Evolutionary conservation across 2,888 invertebrate species (phyloP).

Genomic region (Protophormia terraenovae): DNA sequence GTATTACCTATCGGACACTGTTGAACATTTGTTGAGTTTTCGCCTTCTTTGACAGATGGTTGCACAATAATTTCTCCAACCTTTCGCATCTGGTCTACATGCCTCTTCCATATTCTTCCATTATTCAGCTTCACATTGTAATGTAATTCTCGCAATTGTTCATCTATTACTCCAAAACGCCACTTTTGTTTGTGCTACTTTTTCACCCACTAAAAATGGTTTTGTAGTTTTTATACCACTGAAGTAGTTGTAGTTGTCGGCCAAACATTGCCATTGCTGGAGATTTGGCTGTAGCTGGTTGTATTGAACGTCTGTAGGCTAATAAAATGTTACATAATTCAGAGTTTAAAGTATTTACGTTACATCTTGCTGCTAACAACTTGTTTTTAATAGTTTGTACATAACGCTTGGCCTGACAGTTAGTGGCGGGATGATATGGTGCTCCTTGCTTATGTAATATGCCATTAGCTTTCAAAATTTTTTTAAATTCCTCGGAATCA

Average conservation of each 20-base stretch:
- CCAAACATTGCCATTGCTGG: slow-evolving; percentile 6
- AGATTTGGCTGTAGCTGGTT: slow-evolving; percentile 1
- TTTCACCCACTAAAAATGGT: no score
- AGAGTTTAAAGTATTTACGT: not conserved
- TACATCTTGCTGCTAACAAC: not conserved
- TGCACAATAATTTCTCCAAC: no score
- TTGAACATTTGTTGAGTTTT: no score
- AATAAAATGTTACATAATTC: not conserved
- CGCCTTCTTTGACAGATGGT: no score
- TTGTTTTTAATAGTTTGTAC: not conserved
- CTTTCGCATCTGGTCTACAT: no score
- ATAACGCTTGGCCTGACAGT: not conserved
- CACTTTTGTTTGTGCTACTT: no score
- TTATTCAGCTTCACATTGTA: no score
- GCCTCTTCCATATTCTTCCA: no score
- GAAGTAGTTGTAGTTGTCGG: not conserved
- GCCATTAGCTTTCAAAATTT: not conserved
- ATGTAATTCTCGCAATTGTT: no score
- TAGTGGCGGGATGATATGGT: not conserved
- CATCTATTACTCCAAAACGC: no score
- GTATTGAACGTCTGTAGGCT: not conserved
- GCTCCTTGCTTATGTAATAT: not conserved
- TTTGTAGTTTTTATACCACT: no score
- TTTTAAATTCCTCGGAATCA: not conserved
- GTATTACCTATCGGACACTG: no score